Conservation (phyloP, 2,113 vertebrate genomes). For the Nothocercus julius region DNA sequence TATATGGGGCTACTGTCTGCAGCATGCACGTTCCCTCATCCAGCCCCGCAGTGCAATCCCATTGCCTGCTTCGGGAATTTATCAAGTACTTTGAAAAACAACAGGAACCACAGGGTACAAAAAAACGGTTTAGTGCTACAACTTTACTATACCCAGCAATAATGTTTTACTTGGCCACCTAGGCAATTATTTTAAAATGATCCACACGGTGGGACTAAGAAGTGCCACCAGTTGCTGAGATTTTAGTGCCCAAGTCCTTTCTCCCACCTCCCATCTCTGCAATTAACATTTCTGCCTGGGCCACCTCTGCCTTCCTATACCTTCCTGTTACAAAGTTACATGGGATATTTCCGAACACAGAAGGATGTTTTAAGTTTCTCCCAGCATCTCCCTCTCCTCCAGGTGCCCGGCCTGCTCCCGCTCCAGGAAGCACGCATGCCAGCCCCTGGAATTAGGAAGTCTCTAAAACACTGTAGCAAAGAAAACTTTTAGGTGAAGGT, state of each 20-base stretch:
- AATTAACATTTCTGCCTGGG: not conserved
- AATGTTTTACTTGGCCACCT: not conserved
- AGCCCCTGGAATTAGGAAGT: conserved; percentile 56
- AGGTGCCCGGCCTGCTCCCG: conserved; percentile 59
- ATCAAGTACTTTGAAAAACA: not conserved
- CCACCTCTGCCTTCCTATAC: not conserved
- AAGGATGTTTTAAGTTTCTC: not conserved
- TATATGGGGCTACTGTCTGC: not conserved
- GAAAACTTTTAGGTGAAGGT: conserved; percentile 62
- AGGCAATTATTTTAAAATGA: not conserved
- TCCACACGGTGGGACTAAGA: not conserved
- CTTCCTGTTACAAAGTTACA: not conserved
- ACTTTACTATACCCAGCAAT: not conserved
- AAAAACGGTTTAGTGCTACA: not conserved
- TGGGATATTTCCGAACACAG: not conserved
- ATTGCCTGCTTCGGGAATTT: not conserved
- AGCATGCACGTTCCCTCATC: not conserved
- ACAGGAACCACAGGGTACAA: not conserved
- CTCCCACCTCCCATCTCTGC: conserved; percentile 11
- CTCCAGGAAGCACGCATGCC: conserved; percentile 38
- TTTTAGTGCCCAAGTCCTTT: not conserved
- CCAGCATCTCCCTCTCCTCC: not conserved
- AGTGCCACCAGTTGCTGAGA: conserved; percentile 37
- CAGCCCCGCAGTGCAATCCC: not conserved
- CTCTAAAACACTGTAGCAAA: not conserved